Percentiles rank a stretch among this genome's conserved stretches.
phyloP scores from a whole-genome alignment of 2,888 invertebrate genomes.

The Eutolmus rufibarbis region DNA sequence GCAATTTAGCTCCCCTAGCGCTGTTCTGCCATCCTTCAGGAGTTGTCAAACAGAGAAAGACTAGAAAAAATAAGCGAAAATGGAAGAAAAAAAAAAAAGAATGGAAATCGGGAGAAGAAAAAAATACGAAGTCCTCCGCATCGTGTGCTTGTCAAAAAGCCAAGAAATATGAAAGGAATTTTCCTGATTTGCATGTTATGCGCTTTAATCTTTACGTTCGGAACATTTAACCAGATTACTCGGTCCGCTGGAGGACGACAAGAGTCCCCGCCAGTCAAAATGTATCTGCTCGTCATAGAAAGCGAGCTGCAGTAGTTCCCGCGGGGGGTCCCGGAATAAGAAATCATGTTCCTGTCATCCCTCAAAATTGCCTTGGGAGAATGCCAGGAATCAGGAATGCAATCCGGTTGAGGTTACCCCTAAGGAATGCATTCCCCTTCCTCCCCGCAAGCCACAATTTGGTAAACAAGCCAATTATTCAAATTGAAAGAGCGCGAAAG shows the following conservation, averaged over 20 bases:
- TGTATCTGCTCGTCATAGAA: slow-evolving; percentile 24
- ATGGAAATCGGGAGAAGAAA: neutral
- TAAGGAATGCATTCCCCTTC: neutral
- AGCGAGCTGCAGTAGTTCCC: neutral
- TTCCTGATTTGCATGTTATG: slow-evolving; percentile 21
- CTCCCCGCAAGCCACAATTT: neutral
- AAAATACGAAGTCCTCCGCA: neutral
- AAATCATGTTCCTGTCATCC: slow-evolving; percentile 28
- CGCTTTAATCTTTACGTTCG: slow-evolving; percentile 11
- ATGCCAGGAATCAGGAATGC: slow-evolving; percentile 24
- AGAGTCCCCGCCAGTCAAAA: neutral
- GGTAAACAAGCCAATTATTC: slow-evolving; percentile 34
- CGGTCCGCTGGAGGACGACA: neutral
- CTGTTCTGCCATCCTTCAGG: neutral
- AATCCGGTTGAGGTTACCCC: slow-evolving; percentile 12
- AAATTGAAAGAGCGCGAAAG: neutral
- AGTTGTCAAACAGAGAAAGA: neutral
- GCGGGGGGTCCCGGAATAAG: neutral
- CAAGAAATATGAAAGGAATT: neutral
- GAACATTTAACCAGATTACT: slow-evolving; percentile 19
- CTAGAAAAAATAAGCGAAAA: neutral
- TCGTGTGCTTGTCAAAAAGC: slow-evolving; percentile 10
- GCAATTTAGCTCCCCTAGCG: neutral
- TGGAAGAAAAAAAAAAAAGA: neutral
- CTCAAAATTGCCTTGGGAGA: slow-evolving; percentile 31